Base-by-base conservation (phyloP, 2,797 vertebrate species). In the Anguilla megastoma region DNA sequence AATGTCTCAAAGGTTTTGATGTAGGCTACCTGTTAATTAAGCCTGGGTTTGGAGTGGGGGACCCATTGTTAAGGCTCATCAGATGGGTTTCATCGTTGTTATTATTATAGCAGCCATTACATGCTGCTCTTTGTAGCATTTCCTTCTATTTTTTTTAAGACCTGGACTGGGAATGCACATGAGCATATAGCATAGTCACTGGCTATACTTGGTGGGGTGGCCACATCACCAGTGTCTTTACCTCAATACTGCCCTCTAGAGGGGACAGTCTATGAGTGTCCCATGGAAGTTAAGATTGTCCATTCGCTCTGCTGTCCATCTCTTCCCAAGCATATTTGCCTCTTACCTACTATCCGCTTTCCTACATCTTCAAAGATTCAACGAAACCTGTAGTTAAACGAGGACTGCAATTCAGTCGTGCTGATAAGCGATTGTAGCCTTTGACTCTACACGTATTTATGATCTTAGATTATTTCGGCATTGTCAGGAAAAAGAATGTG, bases 161-260 rank as follows among this genome's bases (percentile, higher is more conserved):
- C 21, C 9, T 14, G 33, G 33, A 33, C 33, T 16, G 71, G 33
- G 71, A 76, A 76, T 41, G 33, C 12, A 76, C 71, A 36, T 76
- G 71, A 76, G 33, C 71, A 76, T 14, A 71, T 71, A 71, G 66
- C 66, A 10, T 36, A 36, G 71, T 33, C 36, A 41, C 41, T 41
- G 16, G 71, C 33, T 41, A 41, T 41, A 76, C 71, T 76, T 76
- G 71, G n/a, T 9, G n/a, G 66, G 30, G 33, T 36, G 71, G 36
- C 30, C 16, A 10, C 24, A 69, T 45, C 60, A 50, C 41, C 21
- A 7, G 18, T 50, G 86, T 52, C 60, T 56, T 27, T 60, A 6
- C 84, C 87, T 88, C 63, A 85, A 56, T 18, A 74, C 66, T 76
- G 63, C 87, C 87, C 18, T 88, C 82, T 74, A 52, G 48, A 85